Percentiles rank a stretch among this genome's conserved stretches.
Evolutionary conservation across 1,140 invertebrate genomes (phyloP).

Genomic region (Leguminivora glycinivorella): DNA sequence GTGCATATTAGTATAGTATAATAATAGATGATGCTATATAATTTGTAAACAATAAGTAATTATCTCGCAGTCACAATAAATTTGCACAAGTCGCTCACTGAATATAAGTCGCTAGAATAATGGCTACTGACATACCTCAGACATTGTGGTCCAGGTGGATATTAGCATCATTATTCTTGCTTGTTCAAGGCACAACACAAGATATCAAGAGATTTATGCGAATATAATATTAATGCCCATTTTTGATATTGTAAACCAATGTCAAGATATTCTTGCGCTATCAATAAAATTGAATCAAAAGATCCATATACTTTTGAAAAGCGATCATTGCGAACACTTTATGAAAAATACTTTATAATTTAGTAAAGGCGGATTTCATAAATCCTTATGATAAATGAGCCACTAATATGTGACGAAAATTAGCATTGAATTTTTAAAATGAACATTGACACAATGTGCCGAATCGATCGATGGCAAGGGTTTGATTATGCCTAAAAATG

Average conservation of each 20-base stretch:
- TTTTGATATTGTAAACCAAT: neutral
- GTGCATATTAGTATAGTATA: constrained; percentile 68
- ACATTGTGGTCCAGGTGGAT: constrained; percentile 33
- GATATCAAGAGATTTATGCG: constrained; percentile 36
- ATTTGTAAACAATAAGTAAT: constrained; percentile 66
- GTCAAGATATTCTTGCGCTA: neutral
- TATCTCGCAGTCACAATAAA: constrained; percentile 68
- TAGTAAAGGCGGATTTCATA: neutral
- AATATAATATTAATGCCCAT: neutral
- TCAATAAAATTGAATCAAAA: neutral
- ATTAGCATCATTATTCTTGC: constrained; percentile 49
- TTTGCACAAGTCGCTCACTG: constrained; percentile 67
- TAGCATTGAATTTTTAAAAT: too few species aligned
- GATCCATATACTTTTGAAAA: too few species aligned
- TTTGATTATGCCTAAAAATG: too few species aligned
- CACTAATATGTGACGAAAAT: too few species aligned
- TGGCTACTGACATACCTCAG: constrained; percentile 26
- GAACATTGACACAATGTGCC: too few species aligned
- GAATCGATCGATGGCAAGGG: too few species aligned
- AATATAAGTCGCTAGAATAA: constrained; percentile 44
- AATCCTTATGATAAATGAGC: neutral
- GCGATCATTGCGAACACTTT: too few species aligned
- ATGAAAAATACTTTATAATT: neutral
- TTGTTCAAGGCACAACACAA: constrained; percentile 72
- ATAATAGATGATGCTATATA: constrained; percentile 59